Evolutionary conservation across 2,888 invertebrate species (phyloP), one percentile per base, ranked within the genome.

Genomic region (Stratiomys singularior): DNA sequence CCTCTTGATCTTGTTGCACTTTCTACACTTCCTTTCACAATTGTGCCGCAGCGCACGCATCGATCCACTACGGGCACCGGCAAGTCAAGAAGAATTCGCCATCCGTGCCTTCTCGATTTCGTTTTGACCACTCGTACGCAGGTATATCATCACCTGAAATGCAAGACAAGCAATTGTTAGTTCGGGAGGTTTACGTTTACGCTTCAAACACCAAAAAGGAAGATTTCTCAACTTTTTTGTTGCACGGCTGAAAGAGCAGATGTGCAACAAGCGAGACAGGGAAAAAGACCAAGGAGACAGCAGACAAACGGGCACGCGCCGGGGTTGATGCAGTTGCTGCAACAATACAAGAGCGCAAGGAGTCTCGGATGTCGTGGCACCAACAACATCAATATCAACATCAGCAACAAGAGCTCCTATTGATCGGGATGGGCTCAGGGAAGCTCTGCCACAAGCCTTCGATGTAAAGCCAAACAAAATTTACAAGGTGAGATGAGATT

Each of bases 401-500:
- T 37, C 37, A 37, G 37, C 37, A 37, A 9, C 37, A 37, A 37
- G 5, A 37, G 37, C 37, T 37, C 37, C 37, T 37, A 3, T 37
- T 37, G 9, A 37, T 37, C 37, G 37, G 37, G 37, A 37, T 37
- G 9, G 37, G 37, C 5, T 37, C 37, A 37, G 37, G 37, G 37
- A 37, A 37, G 37, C 37, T 37, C 37, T 37, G 37, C 37, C 3
- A 9, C 37, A 37, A 9, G 37, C 9, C 37, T 37, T 37, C 9
- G 37, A 37, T 37, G 9, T 37, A 69, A 69, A 69, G 47, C 69
- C 69, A 69, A 69, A 47, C 69, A 69, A 69, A 69, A 46, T 69
- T 69, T 47, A 69, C 69, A 69, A 69, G 69, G 69, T 69, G 69
- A 46, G 46, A 69, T 69, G 69, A 69, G 69, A 69, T 69, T 44